phyloP scores from a whole-genome alignment of 2,797 vertebrate genomes.

The Protonibea diacanthus region DNA sequence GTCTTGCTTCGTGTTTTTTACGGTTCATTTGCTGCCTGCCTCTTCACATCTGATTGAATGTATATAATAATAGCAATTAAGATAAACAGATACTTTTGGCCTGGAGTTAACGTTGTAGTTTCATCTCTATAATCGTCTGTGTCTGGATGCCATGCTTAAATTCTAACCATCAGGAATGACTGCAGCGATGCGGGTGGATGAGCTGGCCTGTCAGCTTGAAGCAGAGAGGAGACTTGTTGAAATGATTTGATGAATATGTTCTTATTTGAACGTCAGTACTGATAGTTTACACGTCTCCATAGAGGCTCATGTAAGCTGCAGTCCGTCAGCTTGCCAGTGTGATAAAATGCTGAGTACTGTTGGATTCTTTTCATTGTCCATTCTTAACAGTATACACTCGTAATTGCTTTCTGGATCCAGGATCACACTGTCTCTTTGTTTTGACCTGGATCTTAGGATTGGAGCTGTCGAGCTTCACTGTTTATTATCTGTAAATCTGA shows the following conservation, averaged over 20 bases:
- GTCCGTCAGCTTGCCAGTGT: neutral
- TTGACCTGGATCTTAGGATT: neutral
- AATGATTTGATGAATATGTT: neutral
- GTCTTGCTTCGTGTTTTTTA: conserved; percentile 9
- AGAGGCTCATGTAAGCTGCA: neutral
- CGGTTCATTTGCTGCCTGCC: conserved; percentile 33
- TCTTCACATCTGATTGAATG: conserved; percentile 40
- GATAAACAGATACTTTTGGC: conserved; percentile 39
- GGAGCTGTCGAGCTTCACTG: neutral
- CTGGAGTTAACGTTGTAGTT: conserved; percentile 13
- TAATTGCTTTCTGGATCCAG: neutral
- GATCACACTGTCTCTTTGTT: neutral
- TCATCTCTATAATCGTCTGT: conserved; percentile 34
- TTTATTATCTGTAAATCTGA: neutral
- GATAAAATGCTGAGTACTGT: neutral
- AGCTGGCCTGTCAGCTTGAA: conserved; percentile 5
- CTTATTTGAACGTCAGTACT: neutral
- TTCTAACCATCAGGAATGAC: conserved; percentile 43
- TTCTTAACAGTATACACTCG: neutral
- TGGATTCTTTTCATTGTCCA: neutral
- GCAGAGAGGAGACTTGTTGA: conserved; percentile 9
- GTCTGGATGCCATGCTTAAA: conserved; percentile 39
- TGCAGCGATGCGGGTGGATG: conserved; percentile 7
- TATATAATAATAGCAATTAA: conserved; percentile 44
- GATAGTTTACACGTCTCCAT: neutral